These are phyloP conservation scores for Passer domesticus DNA, from an alignment of 2,113 vertebrate species.

Conservation along the genomic window DNA sequence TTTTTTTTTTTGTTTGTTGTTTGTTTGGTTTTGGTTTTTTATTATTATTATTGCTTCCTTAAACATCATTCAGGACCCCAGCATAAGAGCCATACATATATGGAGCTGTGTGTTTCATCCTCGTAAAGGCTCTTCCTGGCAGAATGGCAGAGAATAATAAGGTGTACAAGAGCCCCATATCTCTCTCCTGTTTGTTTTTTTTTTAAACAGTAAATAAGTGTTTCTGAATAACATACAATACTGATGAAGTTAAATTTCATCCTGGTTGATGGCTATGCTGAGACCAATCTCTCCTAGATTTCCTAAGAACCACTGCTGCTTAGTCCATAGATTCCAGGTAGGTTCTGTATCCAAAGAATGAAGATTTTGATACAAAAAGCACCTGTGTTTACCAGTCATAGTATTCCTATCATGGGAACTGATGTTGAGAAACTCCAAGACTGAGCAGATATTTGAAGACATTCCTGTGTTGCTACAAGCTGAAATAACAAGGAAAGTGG, in stretches of 20 bases:
- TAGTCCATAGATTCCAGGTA: background rate
- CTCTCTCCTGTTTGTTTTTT: fast-evolving
- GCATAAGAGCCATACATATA: background rate
- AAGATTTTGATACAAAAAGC: background rate
- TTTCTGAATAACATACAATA: background rate
- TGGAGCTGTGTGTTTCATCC: background rate
- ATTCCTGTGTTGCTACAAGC: background rate
- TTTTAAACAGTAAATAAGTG: background rate
- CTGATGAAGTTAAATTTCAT: background rate
- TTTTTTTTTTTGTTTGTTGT: too few species aligned
- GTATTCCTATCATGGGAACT: background rate
- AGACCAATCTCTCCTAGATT: background rate
- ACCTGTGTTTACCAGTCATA: background rate
- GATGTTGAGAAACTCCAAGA: background rate
- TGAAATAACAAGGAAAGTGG: conserved; percentile 36
- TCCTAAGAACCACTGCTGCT: background rate
- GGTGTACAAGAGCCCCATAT: background rate
- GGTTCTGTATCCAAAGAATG: background rate
- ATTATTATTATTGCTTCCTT: background rate
- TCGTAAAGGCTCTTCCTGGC: background rate
- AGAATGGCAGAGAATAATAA: background rate
- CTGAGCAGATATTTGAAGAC: conserved; percentile 29
- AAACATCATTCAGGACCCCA: background rate
- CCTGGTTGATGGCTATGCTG: background rate
- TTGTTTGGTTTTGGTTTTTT: background rate